Percentiles rank a stretch among this genome's conserved stretches.
phyloP scores from a whole-genome alignment of 2,113 vertebrate species.

The Tragelaphus scriptus region DNA sequence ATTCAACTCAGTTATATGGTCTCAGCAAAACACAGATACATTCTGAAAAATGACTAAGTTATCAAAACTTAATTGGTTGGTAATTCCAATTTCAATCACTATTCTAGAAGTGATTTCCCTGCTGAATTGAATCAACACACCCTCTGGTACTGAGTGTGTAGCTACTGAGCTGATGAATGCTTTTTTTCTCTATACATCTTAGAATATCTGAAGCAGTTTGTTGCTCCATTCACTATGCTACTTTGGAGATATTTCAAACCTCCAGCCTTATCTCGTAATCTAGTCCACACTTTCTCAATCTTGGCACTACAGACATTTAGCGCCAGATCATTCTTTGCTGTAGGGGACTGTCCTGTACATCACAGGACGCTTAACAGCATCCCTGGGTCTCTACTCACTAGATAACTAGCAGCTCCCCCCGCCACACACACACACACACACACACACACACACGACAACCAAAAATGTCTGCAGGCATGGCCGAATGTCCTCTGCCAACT shows the following conservation, averaged over 20 bases:
- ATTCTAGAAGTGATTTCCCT: neutral
- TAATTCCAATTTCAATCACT: neutral
- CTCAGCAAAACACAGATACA: neutral
- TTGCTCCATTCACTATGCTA: neutral
- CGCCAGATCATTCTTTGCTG: neutral
- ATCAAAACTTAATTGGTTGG: neutral
- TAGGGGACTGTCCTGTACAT: neutral
- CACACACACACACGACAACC: neutral
- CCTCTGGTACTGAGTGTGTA: neutral
- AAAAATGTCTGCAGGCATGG: neutral
- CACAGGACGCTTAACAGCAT: neutral
- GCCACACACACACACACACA: neutral
- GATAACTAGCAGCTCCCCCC: neutral
- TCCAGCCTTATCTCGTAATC: neutral
- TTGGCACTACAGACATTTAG: neutral
- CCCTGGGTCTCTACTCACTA: neutral
- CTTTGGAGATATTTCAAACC: neutral
- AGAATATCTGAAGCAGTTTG: too few relatives aligned
- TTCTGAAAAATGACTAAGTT: neutral
- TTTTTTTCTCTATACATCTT: neutral
- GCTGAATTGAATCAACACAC: neutral
- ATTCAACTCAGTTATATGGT: neutral
- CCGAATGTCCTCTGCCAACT: neutral
- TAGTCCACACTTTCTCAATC: too few relatives aligned
- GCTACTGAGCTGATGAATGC: neutral